phyloP scores from a whole-genome alignment of 2,888 invertebrate genomes.

The Empis stercorea region DNA sequence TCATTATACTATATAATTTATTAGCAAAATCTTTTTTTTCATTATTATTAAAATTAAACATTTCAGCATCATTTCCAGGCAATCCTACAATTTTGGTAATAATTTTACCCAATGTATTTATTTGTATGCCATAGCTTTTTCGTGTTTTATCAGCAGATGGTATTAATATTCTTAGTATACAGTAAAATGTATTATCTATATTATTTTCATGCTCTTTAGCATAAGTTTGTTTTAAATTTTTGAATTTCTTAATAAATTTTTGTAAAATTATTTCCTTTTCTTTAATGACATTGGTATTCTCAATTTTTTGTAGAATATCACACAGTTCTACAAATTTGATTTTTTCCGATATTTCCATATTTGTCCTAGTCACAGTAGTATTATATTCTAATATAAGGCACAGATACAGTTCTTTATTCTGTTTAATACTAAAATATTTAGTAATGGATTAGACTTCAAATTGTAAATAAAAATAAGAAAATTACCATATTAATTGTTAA shows the following conservation, averaged over 20 bases:
- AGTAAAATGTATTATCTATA: constrained; percentile 47
- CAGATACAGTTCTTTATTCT: no score
- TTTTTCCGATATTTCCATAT: neutral
- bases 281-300: constrained; percentile 16
- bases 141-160: constrained; percentile 69
- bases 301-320: constrained; percentile 25
- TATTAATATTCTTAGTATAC: constrained; percentile 63
- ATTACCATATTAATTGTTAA: no score
- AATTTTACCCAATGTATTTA: constrained; percentile 52
- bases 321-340: neutral
- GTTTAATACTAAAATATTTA: no score
- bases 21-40: constrained; percentile 22
- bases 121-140: constrained; percentile 71
- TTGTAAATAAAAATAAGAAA: no score
- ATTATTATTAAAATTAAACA: neutral
- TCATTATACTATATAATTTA: constrained; percentile 51
- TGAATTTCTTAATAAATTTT: constrained; percentile 27
- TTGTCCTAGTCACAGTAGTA: no score
- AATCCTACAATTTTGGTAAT: no score
- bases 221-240: constrained; percentile 22
- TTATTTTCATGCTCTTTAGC: constrained; percentile 22
- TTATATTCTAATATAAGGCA: no score
- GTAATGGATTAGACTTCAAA: no score
- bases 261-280: constrained; percentile 23
- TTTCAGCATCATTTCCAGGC: neutral